phyloP scores from a whole-genome alignment of 1,140 invertebrate species.

The Nylanderia fulva region DNA sequence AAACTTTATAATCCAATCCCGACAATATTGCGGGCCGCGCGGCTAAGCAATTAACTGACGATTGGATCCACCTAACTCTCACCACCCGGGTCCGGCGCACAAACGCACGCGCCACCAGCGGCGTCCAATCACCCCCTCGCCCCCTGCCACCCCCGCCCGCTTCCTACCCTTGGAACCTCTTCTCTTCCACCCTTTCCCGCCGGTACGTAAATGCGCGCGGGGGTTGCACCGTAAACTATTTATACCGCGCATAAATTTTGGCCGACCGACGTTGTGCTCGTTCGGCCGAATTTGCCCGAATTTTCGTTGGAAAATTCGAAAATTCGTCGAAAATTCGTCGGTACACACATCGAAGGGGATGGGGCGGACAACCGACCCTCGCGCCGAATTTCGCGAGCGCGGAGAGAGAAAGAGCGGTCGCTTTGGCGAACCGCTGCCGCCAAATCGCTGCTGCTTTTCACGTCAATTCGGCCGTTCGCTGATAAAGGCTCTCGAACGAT shows the following conservation, averaged over 20 bases:
- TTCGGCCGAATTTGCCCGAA: slow-evolving; percentile 62
- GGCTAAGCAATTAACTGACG: slow-evolving; percentile 78
- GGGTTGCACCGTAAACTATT: slow-evolving; percentile 72
- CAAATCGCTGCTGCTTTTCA: slow-evolving; percentile 74
- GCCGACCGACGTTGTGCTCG: slow-evolving; percentile 62
- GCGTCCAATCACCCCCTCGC: slow-evolving; percentile 50
- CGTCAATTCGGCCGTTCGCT: slow-evolving; percentile 68
- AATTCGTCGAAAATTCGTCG: slow-evolving; percentile 64
- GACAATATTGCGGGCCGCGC: slow-evolving; percentile 72
- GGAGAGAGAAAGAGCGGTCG: slow-evolving; percentile 35
- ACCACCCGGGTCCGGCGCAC: slow-evolving; percentile 48
- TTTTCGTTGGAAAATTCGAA: slow-evolving; percentile 69
- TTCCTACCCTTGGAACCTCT: no score
- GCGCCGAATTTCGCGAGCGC: slow-evolving; percentile 66
- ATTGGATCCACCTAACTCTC: slow-evolving; percentile 75
- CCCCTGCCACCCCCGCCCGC: no score
- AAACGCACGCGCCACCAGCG: slow-evolving; percentile 48
- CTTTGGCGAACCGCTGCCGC: slow-evolving; percentile 65
- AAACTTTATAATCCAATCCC: slow-evolving; percentile 75
- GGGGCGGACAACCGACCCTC: slow-evolving; percentile 28
- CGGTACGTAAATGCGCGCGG: slow-evolving; percentile 24
- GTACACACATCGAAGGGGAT: slow-evolving; percentile 32
- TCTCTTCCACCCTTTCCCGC: neutral
- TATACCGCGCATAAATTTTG: slow-evolving; percentile 73
- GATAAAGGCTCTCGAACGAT: slow-evolving; percentile 70